These are phyloP conservation scores for Theropithecus gelada DNA, from an alignment of 2,113 vertebrate species.

Conservation along the genomic window DNA sequence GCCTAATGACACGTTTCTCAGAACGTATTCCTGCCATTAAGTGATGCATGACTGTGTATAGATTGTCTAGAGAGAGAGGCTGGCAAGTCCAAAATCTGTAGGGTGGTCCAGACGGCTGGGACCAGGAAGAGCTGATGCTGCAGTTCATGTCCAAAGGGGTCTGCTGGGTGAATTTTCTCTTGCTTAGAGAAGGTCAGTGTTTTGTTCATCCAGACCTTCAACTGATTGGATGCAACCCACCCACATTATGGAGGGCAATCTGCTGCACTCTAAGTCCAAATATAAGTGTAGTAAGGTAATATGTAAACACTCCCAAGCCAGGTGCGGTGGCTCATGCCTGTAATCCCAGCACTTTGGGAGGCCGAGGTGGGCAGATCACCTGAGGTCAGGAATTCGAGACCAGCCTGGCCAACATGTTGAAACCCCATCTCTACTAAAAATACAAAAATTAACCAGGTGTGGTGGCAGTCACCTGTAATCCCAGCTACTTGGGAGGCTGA, in stretches of 20 bases:
- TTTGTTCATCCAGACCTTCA: background rate
- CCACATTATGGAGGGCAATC: background rate
- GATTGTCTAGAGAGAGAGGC: background rate
- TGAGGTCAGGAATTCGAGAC: too few relatives aligned
- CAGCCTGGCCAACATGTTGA: too few relatives aligned
- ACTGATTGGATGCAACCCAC: background rate
- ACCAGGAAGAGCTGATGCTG: background rate
- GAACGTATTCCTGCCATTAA: background rate
- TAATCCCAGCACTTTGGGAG: too few relatives aligned
- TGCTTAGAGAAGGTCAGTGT: background rate
- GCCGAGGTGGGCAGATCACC: accelerated
- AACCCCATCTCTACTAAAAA: too few relatives aligned
- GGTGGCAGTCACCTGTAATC: too few relatives aligned
- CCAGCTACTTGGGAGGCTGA: too few relatives aligned
- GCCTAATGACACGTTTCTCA: background rate
- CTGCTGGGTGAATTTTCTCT: background rate
- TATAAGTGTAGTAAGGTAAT: background rate
- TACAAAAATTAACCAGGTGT: too few relatives aligned
- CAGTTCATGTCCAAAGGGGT: background rate
- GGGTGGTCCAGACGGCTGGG: background rate
- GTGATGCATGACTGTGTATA: background rate
- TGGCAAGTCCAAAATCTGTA: background rate
- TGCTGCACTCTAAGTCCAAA: background rate
- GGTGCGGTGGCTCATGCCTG: too few relatives aligned
- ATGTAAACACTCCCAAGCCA: too few relatives aligned